Base-by-base conservation (phyloP, 2,888 invertebrate species). In the Saturnia pavonia region DNA sequence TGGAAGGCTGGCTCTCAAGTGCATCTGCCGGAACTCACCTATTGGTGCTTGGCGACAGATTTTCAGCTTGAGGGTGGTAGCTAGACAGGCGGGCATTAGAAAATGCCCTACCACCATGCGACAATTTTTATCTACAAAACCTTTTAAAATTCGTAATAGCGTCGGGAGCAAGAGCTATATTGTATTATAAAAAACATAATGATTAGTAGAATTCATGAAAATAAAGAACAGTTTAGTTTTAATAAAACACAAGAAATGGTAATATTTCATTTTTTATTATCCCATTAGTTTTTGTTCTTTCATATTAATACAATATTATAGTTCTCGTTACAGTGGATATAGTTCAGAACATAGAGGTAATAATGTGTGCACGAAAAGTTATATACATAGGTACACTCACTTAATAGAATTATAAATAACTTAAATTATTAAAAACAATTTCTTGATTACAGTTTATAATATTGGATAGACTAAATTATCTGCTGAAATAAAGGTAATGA, bases 201-300 rank as follows among this genome's bases (percentile, higher is more conserved):
- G 3, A 14, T 45, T 12, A 14, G n/a, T n/a, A n/a, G n/a, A n/a
- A 16, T 19, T 51, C 14, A 4, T n/a, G n/a, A 22, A n/a, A n/a
- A 1, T 9, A 25, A 22, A 11, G 1, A 1, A 57, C 25, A 22
- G 57, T 25, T 12, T 4, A 57, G 25, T 25, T 25, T 12, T 57
- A 57, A 57, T 57, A 25, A 57, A 57, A 57, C 25, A 57, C 57
- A 25, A 57, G 1, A 14, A 57, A 12, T 57, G 12, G n/a, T 22
- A 66, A 66, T 66, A 66, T 42, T 66, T 66, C n/a, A 3, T 66
- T 66, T 40, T 66, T 40, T 66, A 66, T 40, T 66, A n/a, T 66
- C 43, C n/a, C n/a, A 22, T 8, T 34, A 11, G 9, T 66, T 66
- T 66, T 42, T 25, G 1, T 16, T 66, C 9, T 43, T 42, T 22